Conservation (phyloP, 1,140 invertebrate genomes). For the Pseudomyrmex sp. region DNA sequence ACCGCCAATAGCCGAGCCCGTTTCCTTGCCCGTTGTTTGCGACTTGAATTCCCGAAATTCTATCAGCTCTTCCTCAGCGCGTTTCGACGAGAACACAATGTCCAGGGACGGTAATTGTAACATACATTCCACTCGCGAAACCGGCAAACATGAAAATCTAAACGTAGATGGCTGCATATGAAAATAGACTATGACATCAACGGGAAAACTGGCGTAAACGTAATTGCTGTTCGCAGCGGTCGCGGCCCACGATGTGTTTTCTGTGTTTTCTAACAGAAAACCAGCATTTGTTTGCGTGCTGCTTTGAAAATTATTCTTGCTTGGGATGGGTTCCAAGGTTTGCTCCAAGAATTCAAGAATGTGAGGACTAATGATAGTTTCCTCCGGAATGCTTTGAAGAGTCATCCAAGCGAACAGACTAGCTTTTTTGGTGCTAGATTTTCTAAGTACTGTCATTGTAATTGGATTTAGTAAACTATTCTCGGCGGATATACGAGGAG, state of each 20-base stretch:
- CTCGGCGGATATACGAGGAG: conserved; percentile 77
- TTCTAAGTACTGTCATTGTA: conserved; percentile 80
- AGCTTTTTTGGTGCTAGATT: conserved; percentile 93
- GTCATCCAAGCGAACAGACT: conserved; percentile 98
- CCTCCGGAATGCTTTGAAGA: conserved; percentile 97
- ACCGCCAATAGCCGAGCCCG: conserved; percentile 91
- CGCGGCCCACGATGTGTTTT: conserved; percentile 82
- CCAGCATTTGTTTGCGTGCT: conserved; percentile 79
- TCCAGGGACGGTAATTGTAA: conserved; percentile 97
- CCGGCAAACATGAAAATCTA: conserved; percentile 97
- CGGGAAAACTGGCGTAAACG: conserved; percentile 97
- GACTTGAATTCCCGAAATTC: conserved; percentile 87
- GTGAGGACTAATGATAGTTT: conserved; percentile 97
- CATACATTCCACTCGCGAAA: conserved; percentile 98
- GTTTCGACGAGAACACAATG: conserved; percentile 96
- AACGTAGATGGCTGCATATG: conserved; percentile 99
- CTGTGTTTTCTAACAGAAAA: conserved; percentile 79
- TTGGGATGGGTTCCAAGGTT: conserved; percentile 96
- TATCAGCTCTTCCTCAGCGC: conserved; percentile 90
- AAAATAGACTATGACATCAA: conserved; percentile 99
- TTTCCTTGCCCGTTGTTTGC: conserved; percentile 77
- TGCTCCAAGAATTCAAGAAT: conserved; percentile 98
- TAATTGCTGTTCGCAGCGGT: conserved; percentile 89
- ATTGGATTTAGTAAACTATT: conserved; percentile 76
- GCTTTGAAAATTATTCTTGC: conserved; percentile 86